Evolutionary conservation across 1,140 invertebrate genomes (phyloP).

Genomic region (Zaprionus tsacasi): DNA sequence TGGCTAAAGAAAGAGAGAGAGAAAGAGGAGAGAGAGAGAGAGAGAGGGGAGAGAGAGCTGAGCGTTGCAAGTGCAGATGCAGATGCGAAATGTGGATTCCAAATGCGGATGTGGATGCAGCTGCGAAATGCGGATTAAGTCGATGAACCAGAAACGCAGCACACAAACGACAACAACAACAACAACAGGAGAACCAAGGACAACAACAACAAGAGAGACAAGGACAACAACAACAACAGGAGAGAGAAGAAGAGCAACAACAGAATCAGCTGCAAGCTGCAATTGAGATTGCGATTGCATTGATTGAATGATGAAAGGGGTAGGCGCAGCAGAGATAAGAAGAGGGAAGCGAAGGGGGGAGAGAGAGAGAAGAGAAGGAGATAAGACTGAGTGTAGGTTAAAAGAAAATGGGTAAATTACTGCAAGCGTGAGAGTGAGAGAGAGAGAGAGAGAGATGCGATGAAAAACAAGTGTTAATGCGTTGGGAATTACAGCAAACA

Average conservation of each 20-base stretch:
- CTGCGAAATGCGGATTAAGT: conserved; percentile 5
- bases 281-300: conserved; percentile 1
- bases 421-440: background rate
- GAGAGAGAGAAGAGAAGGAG: background rate
- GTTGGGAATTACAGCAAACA: background rate
- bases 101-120: background rate
- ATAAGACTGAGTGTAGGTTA: background rate
- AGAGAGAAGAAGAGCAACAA: background rate
- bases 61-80: conserved; percentile 4
- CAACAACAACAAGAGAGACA: background rate
- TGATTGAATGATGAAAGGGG: conserved; percentile 2
- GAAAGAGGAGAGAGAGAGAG: background rate
- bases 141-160: conserved; percentile 8
- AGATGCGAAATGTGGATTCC: conserved; percentile 1
- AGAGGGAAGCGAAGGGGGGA: background rate
- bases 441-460: background rate
- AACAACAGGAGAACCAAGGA: background rate
- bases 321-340: background rate
- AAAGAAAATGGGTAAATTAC: background rate
- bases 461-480: background rate
- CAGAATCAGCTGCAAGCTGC: background rate
- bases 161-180: background rate
- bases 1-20: conserved; percentile 16
- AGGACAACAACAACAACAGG: background rate
- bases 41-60: background rate